Base-by-base conservation (phyloP, 2,797 vertebrate species). In the Onychomys arenicola region DNA sequence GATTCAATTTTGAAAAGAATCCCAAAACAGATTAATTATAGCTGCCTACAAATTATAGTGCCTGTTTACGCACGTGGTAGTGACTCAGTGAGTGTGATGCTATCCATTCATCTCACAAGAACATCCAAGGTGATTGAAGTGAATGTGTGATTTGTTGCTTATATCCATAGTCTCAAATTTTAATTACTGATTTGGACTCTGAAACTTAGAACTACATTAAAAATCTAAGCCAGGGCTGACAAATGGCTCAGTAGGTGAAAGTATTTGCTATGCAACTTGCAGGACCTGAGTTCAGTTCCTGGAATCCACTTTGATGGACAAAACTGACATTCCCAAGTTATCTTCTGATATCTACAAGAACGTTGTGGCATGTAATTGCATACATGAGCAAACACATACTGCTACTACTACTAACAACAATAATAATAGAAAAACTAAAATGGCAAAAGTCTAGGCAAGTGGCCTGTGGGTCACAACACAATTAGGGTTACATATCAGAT, bases 1-100 rank as follows among this genome's bases (percentile, higher is more conserved):
- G 63, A 91, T 93, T 93, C 29, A 61, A 23, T 87, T 97, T 92
- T 89, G n/a, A 67, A 93, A 96, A 67, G 27, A 90, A 96, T 52
- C 1, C 14, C n/a, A 5, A 94, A 95, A 81, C 37, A 89, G 52
- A 87, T 93, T 93, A 95, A 90, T 92, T 86, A 90, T 21, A 71
- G 43, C 37, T 86, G 29, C 29, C 76, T 71, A 37, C 67, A 91
- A 27, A 90, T 87, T 83, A 37, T 5, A 69, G 40, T 65, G 34
- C 55, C 46, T 77, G n/a, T 71, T 95, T 43, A 90, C 40, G 19
- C 27, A 86, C 3, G 29, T 91, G 59, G 14, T 67, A 65, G 37
- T 75, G 57, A 92, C 32, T 25, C 88, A 55, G 25, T 4, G 34
- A 76, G 73, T 27, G 49, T 55, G 84, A 59, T 17, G 0, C 46